Conservation (phyloP, 2,113 vertebrate species). For the Chionodraco myersi region DNA sequence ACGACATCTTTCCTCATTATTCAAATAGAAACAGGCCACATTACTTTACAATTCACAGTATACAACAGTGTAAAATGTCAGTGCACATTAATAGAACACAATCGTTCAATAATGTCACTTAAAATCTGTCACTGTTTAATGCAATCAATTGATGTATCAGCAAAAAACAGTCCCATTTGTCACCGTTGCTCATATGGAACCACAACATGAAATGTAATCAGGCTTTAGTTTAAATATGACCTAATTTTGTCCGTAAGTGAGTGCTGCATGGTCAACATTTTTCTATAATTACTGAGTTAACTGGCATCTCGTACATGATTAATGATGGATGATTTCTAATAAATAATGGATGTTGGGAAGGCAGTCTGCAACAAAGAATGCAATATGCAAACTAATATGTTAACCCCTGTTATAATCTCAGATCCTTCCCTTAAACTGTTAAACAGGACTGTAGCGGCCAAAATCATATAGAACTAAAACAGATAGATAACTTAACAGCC, state of each 20-base stretch:
- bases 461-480: no score
- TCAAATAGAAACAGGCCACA: conserved; percentile 31
- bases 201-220: conserved; percentile 70
- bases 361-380: conserved; percentile 46
- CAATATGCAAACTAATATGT: conserved; percentile 56
- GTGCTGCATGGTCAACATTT: conserved; percentile 62
- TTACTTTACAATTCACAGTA: conserved; percentile 7
- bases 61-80: conserved; percentile 58
- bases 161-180: conserved; percentile 61
- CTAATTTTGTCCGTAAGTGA: conserved; percentile 60
- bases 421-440: conserved; percentile 29
- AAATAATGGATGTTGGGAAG: conserved; percentile 65
- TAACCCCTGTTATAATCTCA: conserved; percentile 45
- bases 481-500: no score
- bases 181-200: conserved; percentile 66
- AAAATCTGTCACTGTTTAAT: conserved; percentile 55
- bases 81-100: conserved; percentile 56
- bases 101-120: conserved; percentile 58
- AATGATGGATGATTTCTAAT: conserved; percentile 73
- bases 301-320: conserved; percentile 69
- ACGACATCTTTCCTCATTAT: conserved; percentile 33
- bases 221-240: conserved; percentile 68
- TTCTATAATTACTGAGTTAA: conserved; percentile 77
- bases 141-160: conserved; percentile 61
- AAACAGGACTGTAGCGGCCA: neutral